phyloP scores from a whole-genome alignment of 2,888 invertebrate genomes.

The Conistra vaccinii region DNA sequence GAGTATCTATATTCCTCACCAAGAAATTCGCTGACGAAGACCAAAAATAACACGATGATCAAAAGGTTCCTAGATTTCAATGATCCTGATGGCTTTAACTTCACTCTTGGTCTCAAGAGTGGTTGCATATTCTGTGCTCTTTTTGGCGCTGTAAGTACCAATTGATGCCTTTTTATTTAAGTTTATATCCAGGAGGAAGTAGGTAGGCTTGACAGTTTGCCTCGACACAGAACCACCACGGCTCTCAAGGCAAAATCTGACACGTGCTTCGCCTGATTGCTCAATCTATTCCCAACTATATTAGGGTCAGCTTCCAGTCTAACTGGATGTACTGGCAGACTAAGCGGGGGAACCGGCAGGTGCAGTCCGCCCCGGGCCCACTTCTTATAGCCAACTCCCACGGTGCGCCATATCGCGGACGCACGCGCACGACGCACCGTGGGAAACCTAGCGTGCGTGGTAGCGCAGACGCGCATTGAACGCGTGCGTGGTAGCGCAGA shows the following conservation, averaged over 20 bases:
- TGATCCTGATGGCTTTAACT: conserved; percentile 48
- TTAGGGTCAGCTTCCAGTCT: neutral
- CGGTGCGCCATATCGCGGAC: too few relatives aligned
- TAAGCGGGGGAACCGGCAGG: too few relatives aligned
- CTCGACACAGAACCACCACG: neutral
- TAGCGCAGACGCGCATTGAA: too few relatives aligned
- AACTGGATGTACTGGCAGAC: too few relatives aligned
- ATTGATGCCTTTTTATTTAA: neutral
- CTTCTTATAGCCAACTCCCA: too few relatives aligned
- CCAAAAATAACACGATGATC: conserved; percentile 44
- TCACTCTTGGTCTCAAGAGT: conserved; percentile 50
- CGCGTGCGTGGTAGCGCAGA: too few relatives aligned
- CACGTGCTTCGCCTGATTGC: too few relatives aligned
- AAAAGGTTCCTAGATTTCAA: conserved; percentile 49
- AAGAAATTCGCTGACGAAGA: conserved; percentile 20
- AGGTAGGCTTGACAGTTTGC: neutral
- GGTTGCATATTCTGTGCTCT: conserved; percentile 61
- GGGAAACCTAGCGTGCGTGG: too few relatives aligned
- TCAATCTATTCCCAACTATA: neutral
- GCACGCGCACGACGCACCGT: too few relatives aligned
- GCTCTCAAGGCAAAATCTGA: neutral
- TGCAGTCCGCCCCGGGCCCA: neutral
- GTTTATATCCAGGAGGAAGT: neutral
- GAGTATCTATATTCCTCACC: conserved; percentile 31
- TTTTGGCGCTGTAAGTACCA: conserved; percentile 60